These are phyloP conservation scores for Gadus macrocephalus DNA, from an alignment of 2,113 vertebrate genomes.

Conservation along the genomic window DNA sequence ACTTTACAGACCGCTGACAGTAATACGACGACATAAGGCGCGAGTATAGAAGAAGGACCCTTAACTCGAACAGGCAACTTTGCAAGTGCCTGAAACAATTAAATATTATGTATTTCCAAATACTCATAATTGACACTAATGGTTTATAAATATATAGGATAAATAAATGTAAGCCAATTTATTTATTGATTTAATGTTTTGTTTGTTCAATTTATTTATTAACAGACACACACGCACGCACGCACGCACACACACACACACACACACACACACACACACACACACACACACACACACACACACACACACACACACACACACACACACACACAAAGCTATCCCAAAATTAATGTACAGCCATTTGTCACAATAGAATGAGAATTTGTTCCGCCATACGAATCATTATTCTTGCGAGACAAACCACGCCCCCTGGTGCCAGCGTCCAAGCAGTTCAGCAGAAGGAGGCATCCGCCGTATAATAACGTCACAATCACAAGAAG, in stretches of 20 bases:
- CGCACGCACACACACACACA: background rate
- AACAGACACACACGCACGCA: no score
- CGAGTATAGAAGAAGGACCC: conserved; percentile 30
- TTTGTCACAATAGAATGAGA: background rate
- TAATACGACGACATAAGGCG: no score
- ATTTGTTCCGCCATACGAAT: conserved; percentile 36
- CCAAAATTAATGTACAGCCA: background rate
- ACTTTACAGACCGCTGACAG: background rate
- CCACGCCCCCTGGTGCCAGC: background rate
- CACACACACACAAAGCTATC: background rate
- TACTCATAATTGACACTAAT: no score
- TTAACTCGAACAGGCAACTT: background rate
- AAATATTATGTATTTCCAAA: no score
- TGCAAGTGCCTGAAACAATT: conserved; percentile 19
- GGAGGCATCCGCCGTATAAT: conserved; percentile 13
- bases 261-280: background rate
- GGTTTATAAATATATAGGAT: no score
- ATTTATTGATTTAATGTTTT: no score
- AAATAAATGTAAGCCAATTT: no score
- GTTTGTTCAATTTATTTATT: background rate
- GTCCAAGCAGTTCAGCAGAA: conserved; percentile 20
- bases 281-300: background rate
- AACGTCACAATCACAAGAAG: background rate
- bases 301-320: background rate
- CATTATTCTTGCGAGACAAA: conserved; percentile 19